Evolutionary conservation across 2,113 vertebrate species (phyloP).

Genomic region (Panthera tigris): DNA sequence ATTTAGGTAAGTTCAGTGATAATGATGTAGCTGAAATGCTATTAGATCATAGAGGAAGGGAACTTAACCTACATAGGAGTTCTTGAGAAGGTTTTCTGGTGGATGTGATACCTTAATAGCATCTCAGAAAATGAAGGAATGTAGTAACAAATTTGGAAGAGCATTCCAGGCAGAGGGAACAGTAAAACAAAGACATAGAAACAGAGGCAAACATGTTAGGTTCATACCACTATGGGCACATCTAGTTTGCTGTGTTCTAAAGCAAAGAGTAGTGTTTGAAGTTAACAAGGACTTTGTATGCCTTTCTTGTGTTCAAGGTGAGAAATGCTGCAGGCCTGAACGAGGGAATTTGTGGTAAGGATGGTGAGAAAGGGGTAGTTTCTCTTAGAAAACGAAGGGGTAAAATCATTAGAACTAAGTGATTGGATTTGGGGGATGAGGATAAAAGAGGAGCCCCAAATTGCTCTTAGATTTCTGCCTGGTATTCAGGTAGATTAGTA

Average conservation of each 20-base stretch:
- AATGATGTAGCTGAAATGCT: not conserved
- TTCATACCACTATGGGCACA: not conserved
- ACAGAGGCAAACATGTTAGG: not conserved
- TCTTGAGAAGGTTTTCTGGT: not conserved
- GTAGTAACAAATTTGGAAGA: not conserved
- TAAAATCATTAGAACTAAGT: not conserved
- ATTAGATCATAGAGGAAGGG: not conserved
- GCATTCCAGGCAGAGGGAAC: not conserved
- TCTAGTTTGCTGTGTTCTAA: not conserved
- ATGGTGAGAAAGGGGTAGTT: not conserved
- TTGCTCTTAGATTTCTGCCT: not conserved
- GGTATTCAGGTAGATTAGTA: not conserved
- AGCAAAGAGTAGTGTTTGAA: not conserved
- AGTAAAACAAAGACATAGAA: not conserved
- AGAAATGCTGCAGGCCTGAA: not conserved
- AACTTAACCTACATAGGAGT: not conserved
- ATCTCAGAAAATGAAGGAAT: not conserved
- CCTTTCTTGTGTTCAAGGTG: not conserved
- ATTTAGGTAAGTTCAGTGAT: not conserved
- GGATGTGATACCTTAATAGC: not conserved
- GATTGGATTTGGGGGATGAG: not conserved
- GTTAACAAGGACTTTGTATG: not conserved
- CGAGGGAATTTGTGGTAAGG: not conserved
- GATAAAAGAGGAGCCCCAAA: not conserved
- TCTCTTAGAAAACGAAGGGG: not conserved